Conservation (phyloP, 2,888 invertebrate genomes). For the Bellardia pandia region DNA sequence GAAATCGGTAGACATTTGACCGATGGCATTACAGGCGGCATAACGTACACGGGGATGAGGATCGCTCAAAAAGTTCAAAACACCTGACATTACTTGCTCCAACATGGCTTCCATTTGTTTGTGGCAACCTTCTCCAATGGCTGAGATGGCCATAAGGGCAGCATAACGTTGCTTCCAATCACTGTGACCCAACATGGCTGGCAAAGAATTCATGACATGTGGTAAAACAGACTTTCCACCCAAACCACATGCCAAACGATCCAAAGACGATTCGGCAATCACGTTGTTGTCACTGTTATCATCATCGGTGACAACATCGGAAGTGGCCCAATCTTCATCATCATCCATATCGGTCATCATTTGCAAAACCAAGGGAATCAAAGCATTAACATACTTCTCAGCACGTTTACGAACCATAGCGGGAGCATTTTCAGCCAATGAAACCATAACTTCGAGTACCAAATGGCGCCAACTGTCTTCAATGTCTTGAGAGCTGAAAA, state of each 20-base stretch:
- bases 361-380: constrained; percentile 93
- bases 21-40: constrained; percentile 99
- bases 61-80: constrained; percentile 93
- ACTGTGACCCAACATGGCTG: constrained; percentile 92
- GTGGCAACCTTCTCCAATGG: constrained; percentile 99
- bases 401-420: constrained; percentile 98
- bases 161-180: constrained; percentile 97
- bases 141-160: constrained; percentile 99
- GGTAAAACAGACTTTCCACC: constrained; percentile 96
- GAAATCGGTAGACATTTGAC: constrained; percentile 99
- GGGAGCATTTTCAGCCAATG: constrained; percentile 94
- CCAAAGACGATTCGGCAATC: constrained; percentile 97
- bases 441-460: constrained; percentile 94
- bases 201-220: constrained; percentile 93
- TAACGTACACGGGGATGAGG: constrained; percentile 88
- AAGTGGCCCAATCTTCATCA: constrained; percentile 93
- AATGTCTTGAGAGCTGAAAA: constrained; percentile 88
- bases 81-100: constrained; percentile 95
- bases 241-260: constrained; percentile 98
- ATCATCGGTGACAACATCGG: constrained; percentile 95
- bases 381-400: constrained; percentile 90
- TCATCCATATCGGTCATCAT: constrained; percentile 98
- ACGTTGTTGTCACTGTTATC: constrained; percentile 98
- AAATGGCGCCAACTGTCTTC: constrained; percentile 95
- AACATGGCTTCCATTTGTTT: constrained; percentile 98